Evolutionary conservation across 2,113 vertebrate genomes (phyloP).

Genomic region (Pygoscelis antarcticus): DNA sequence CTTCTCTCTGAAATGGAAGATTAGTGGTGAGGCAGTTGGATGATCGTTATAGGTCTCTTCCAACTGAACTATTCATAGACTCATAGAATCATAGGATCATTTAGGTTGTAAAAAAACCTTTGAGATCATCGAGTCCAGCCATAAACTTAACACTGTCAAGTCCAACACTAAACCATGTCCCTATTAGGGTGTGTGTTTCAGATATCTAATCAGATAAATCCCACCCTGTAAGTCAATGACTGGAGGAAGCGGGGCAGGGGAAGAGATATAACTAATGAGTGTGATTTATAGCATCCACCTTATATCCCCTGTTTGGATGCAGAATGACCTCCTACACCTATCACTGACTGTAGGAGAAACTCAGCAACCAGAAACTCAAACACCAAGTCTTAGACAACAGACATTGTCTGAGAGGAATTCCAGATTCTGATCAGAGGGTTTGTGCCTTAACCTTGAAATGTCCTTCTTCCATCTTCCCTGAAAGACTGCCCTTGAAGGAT

Average conservation of each 20-base stretch:
- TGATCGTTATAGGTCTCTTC: neutral
- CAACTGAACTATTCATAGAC: neutral
- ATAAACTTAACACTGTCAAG: neutral
- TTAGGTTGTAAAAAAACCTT: neutral
- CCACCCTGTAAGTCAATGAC: neutral
- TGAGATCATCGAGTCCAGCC: neutral
- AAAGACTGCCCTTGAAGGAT: neutral
- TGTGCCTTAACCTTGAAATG: neutral
- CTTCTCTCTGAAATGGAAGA: neutral
- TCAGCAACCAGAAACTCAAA: neutral
- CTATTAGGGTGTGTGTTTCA: neutral
- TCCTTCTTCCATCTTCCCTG: neutral
- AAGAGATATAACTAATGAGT: neutral
- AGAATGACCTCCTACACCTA: neutral
- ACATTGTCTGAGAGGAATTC: neutral
- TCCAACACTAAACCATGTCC: neutral
- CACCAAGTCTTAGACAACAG: neutral
- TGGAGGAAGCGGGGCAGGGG: neutral
- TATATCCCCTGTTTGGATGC: neutral
- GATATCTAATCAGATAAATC: neutral
- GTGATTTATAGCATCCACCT: neutral
- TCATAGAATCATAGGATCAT: fast-evolving
- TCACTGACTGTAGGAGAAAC: neutral
- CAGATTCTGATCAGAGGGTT: neutral
- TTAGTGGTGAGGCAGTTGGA: neutral